Evolutionary conservation across 1,140 invertebrate species (phyloP), one percentile per base, ranked within the genome.

Genomic region (Maconellicoccus hirsutus): DNA sequence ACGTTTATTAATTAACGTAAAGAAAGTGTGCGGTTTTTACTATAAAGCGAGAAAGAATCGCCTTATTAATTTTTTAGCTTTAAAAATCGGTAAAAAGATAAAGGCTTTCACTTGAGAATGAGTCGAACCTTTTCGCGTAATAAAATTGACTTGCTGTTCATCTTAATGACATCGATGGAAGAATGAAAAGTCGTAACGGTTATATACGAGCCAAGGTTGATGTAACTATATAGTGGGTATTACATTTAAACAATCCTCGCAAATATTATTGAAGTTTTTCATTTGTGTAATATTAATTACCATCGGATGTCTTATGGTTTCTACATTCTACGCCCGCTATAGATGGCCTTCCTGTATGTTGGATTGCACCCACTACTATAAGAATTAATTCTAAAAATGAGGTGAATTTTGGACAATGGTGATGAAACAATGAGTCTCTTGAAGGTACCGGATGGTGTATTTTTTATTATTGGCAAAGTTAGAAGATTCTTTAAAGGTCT

Each of bases 1-100:
- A 52, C 42, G 42, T 52, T 52, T 52, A 52, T 52, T 52, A 52
- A 52, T 52, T 52, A 52, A 52, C 42, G 42, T 52, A 52, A 52
- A 52, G 42, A 52, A 52, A 52, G 42, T 52, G 12, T 12, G 42
- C 42, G 42, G n/a, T 52, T 52, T 52, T 52, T 8, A 52, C 42
- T 52, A 52, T 19, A 52, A 14, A 52, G 12, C 42, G 42, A 52
- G 42, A 52, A 52, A 8, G n/a, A 52, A 52, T 52, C 42, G 42
- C 16, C n/a, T 52, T 52, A 52, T 52, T 52, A 52, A 52, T 52
- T 52, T 52, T 6, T 52, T 8, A 52, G 16, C 10, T 52, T 52
- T 19, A 16, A 52, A 16, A 52, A 52, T 52, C 42, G 42, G 42
- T 52, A 52, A 16, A 16, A 52, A 52, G 42, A 52, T 52, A 52